A percentile compares a stretch with the other conserved stretches of the same genome.
phyloP scores from a whole-genome alignment of 37 sponge, comb jelly and placozoan species.

The Chondrosia reniformis region DNA sequence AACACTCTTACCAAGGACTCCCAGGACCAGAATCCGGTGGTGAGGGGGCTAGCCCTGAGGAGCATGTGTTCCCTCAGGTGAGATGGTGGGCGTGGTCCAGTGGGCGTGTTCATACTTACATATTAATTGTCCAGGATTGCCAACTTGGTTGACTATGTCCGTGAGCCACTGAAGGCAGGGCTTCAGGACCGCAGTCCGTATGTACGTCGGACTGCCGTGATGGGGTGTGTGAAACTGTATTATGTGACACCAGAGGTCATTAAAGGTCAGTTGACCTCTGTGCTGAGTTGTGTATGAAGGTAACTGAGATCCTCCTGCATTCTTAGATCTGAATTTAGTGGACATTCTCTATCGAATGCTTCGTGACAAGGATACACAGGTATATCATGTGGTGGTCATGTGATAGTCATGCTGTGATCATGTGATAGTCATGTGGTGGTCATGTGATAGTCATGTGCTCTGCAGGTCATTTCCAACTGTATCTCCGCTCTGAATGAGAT shows the following conservation, averaged over 20 bases:
- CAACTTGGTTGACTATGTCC: constrained; percentile 83
- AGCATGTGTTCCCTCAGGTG: constrained; percentile 93
- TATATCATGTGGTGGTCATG: not conserved
- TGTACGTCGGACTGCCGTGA: constrained; percentile 91
- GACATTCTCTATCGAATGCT: constrained; percentile 85
- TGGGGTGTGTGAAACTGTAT: constrained; percentile 88
- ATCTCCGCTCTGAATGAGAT: constrained; percentile 85
- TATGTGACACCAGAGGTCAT: constrained; percentile 74
- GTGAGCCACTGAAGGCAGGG: constrained; percentile 79
- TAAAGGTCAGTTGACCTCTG: constrained; percentile 31
- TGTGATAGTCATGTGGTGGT: not conserved
- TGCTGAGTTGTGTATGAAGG: not conserved
- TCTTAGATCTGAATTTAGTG: constrained; percentile 67
- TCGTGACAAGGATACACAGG: constrained; percentile 74
- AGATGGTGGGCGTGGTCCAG: not conserved
- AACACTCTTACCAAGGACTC: constrained; percentile 90
- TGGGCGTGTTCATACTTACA: not conserved
- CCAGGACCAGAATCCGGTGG: constrained; percentile 79
- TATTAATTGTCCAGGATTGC: constrained; percentile 49
- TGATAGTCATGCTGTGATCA: not conserved
- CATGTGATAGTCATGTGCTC: not conserved
- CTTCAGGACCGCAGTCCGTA: constrained; percentile 85
- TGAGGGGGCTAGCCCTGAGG: constrained; percentile 88
- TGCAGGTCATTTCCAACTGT: constrained; percentile 83
- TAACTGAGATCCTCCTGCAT: not conserved